A percentile compares a stretch with the other conserved stretches of the same genome.
Conservation (phyloP, 2,113 vertebrate species). For the Hirundichthys speculiger region DNA sequence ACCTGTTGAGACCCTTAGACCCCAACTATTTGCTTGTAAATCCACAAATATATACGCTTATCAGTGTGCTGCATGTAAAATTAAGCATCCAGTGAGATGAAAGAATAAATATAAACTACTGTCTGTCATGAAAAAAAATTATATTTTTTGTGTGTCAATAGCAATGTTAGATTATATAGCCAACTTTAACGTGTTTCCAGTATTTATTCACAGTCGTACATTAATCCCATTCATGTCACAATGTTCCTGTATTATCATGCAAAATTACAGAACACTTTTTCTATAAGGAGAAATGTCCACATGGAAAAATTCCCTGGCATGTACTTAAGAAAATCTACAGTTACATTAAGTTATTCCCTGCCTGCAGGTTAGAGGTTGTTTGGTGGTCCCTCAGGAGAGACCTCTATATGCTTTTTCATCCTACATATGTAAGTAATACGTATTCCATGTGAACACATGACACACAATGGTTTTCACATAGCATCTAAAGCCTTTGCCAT, state of each 20-base stretch:
- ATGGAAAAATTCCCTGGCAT: slow-evolving; percentile 72
- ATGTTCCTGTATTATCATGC: slow-evolving; percentile 15
- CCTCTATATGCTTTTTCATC: slow-evolving; percentile 74
- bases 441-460: slow-evolving; percentile 77
- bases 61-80: too few species aligned
- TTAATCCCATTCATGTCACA: slow-evolving; percentile 14
- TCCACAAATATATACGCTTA: slow-evolving; percentile 5
- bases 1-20: slow-evolving; percentile 57
- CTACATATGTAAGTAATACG: slow-evolving; percentile 80
- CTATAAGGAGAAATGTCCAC: slow-evolving; percentile 58
- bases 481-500: slow-evolving; percentile 61
- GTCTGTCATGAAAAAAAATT: not conserved
- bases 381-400: slow-evolving; percentile 65
- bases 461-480: slow-evolving; percentile 76
- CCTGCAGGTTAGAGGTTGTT: slow-evolving; percentile 71
- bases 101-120: not conserved
- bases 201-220: slow-evolving; percentile 15
- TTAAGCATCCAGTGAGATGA: too few species aligned
- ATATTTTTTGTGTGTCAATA: not conserved
- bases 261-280: slow-evolving; percentile 46
- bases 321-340: slow-evolving; percentile 76
- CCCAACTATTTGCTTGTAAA: slow-evolving; percentile 39
- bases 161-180: too few species aligned
- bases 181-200: too few species aligned
- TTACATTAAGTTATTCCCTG: slow-evolving; percentile 74